Conservation (phyloP, 2,888 invertebrate genomes). For the Netelia melanura region DNA sequence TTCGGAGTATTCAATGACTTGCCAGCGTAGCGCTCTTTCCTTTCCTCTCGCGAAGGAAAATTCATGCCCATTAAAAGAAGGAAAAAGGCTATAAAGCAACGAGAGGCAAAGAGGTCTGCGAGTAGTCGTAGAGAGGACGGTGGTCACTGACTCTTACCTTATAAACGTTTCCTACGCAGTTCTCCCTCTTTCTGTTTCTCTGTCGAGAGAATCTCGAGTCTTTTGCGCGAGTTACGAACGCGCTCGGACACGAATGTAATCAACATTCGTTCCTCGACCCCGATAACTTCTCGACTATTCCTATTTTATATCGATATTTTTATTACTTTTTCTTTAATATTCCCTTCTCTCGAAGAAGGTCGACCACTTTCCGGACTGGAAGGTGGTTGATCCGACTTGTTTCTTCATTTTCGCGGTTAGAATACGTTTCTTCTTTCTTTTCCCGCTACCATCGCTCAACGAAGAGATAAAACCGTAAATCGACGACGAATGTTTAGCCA, state of each 20-base stretch:
- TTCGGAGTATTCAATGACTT: slow-evolving; percentile 9
- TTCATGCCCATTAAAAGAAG: slow-evolving; percentile 57
- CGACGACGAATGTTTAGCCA: slow-evolving; percentile 56
- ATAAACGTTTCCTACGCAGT: slow-evolving; percentile 29
- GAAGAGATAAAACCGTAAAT: slow-evolving; percentile 46
- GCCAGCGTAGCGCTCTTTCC: not conserved
- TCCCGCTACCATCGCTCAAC: slow-evolving; percentile 7
- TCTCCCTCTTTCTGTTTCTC: not conserved
- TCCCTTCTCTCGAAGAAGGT: slow-evolving; percentile 36
- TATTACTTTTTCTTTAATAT: not conserved
- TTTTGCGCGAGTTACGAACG: slow-evolving; percentile 27
- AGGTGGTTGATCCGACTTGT: not conserved
- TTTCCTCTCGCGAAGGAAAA: slow-evolving; percentile 36
- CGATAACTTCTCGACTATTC: slow-evolving; percentile 40
- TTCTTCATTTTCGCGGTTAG: not conserved
- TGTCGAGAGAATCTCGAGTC: slow-evolving; percentile 46
- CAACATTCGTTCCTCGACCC: slow-evolving; percentile 32
- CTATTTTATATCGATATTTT: slow-evolving; percentile 4
- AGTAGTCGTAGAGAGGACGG: slow-evolving; percentile 35
- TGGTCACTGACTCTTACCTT: slow-evolving; percentile 63
- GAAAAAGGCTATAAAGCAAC: slow-evolving; percentile 11
- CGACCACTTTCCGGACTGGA: not conserved
- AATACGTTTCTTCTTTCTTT: not conserved
- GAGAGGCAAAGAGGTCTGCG: slow-evolving; percentile 19
- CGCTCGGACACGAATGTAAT: slow-evolving; percentile 29